phyloP scores from a whole-genome alignment of 2,797 vertebrate genomes.

The Lerista edwardsae region DNA sequence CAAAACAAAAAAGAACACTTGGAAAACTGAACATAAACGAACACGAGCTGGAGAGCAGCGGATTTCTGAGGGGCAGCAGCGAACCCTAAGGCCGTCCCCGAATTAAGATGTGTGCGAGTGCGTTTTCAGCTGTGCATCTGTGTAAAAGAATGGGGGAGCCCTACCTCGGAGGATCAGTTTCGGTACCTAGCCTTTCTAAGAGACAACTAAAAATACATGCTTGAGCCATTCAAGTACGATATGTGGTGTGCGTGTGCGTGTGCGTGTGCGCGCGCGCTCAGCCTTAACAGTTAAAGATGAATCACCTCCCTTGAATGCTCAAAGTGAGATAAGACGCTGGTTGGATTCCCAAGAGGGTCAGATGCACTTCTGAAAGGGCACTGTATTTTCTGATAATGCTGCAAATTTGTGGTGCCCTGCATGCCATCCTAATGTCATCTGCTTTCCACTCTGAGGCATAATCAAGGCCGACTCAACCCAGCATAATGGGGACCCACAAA shows the following conservation, averaged over 20 bases:
- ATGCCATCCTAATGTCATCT: not conserved
- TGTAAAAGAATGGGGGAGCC: not conserved
- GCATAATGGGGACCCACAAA: too few relatives aligned
- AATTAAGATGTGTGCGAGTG: not conserved
- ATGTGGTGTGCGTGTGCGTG: too few relatives aligned
- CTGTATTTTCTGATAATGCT: too few relatives aligned
- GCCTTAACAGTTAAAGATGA: not conserved
- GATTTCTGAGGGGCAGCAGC: not conserved
- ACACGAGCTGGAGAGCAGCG: not conserved
- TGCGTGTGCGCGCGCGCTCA: not conserved
- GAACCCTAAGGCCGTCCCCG: not conserved
- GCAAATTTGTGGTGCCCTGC: not conserved
- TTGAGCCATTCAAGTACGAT: not conserved
- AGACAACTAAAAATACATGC: not conserved
- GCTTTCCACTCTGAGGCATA: not conserved
- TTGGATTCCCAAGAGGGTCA: not conserved
- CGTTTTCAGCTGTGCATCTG: not conserved
- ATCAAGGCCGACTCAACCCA: not conserved
- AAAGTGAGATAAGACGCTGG: not conserved
- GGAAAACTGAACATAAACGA: not conserved
- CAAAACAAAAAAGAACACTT: not conserved
- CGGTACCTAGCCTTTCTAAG: not conserved
- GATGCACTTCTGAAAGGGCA: not conserved
- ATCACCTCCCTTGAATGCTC: not conserved
- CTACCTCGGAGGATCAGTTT: not conserved